These are phyloP conservation scores for Cuniculus paca DNA, from an alignment of 2,797 vertebrate species.

Conservation along the genomic window DNA sequence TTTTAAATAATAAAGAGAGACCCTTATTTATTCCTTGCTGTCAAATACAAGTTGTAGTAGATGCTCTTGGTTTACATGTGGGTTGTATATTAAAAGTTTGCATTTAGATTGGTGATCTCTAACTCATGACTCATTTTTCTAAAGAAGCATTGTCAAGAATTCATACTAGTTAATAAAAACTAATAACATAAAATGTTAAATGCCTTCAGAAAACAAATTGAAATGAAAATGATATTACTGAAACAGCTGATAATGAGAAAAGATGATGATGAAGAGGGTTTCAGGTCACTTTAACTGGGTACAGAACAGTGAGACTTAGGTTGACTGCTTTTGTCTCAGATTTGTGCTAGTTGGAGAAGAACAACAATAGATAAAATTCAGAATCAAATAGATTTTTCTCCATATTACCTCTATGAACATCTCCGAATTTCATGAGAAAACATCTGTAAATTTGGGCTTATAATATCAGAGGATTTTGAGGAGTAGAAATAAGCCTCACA, in stretches of 20 bases:
- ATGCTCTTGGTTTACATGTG: constrained; percentile 6
- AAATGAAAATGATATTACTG: background rate
- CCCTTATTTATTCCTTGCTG: background rate
- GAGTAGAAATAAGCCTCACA: background rate
- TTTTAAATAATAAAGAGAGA: constrained; percentile 27
- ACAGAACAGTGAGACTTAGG: background rate
- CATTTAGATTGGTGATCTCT: constrained; percentile 49
- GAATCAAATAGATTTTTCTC: background rate
- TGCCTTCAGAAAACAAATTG: background rate
- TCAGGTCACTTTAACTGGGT: background rate
- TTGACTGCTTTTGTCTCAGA: background rate
- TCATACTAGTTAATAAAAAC: background rate
- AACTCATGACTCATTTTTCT: constrained; percentile 2
- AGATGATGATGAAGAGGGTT: background rate
- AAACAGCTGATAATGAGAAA: background rate
- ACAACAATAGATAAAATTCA: background rate
- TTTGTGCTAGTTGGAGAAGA: background rate
- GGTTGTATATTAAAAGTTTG: constrained; percentile 10
- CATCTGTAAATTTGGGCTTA: background rate
- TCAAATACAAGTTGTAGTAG: background rate
- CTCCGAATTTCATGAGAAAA: background rate
- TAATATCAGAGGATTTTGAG: background rate
- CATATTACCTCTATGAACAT: background rate
- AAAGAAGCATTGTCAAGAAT: constrained; percentile 26
- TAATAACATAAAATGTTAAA: constrained; percentile 27